These are phyloP conservation scores for Artemia sinica DNA, from an alignment of 2,888 invertebrate genomes.

Conservation along the genomic window DNA sequence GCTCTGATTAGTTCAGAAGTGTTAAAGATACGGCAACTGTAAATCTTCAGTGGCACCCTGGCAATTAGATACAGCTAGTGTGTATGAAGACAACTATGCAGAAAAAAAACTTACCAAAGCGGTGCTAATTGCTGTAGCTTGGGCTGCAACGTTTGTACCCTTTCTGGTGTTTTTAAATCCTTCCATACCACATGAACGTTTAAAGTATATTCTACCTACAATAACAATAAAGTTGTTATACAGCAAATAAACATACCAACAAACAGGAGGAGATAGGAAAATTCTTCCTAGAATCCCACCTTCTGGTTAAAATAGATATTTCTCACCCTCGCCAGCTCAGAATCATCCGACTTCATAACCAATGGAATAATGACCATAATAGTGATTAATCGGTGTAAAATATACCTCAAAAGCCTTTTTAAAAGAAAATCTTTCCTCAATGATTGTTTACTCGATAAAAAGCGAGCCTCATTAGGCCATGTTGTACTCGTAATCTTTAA, in stretches of 20 bases:
- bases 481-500: no score
- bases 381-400: no score
- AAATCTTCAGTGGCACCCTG: no score
- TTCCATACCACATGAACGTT: slow-evolving; percentile 65
- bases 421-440: no score
- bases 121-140: slow-evolving; percentile 69
- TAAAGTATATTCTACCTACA: slow-evolving; percentile 40
- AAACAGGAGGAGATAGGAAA: slow-evolving; percentile 19
- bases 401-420: no score
- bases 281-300: background rate
- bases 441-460: no score
- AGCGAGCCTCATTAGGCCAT: no score
- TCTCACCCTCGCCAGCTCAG: background rate
- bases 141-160: slow-evolving; percentile 90
- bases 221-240: slow-evolving; percentile 17
- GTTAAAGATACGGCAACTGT: no score
- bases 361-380: no score
- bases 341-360: no score
- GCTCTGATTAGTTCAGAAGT: no score
- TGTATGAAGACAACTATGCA: slow-evolving; percentile 1
- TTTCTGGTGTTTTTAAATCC: slow-evolving; percentile 89
- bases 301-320: slow-evolving; percentile 15
- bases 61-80: no score
- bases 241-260: slow-evolving; percentile 22
- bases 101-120: slow-evolving; percentile 43